Base-by-base conservation (phyloP, 2,113 vertebrate genomes). In the Benitochromis conjunctus region DNA sequence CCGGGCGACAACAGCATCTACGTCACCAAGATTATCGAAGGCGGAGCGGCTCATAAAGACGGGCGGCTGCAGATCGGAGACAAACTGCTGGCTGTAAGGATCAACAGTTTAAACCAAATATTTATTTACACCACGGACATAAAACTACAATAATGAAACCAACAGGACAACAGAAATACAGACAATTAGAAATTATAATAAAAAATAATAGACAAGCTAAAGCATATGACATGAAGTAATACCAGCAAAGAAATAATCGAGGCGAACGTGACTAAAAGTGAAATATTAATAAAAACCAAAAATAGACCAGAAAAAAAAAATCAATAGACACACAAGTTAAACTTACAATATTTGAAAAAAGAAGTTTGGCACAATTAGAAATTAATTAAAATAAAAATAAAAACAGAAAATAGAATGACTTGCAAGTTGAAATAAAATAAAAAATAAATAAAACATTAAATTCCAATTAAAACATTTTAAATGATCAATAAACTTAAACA, bases 1-100 rank as follows among this genome's bases (percentile, higher is more conserved):
- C 98, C 98, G 6, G 98, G 98, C 2, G 98, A 99, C 95, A 99
- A 99, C 96, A 98, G 99, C 95, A 99, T 99, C 95, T 99, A 99
- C 56, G 98, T 99, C 92, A 99, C 99, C 90, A 99, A 99, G 96
- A 97, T 99, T 89, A 99, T 99, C 3, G 99, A 99, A 95, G 98
- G 98, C 1, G 98, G 99, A 21, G 98, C 99, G 6, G 98, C 99
- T 3, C 99, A 99, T 87, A 99, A 98, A 94, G 99, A 99, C 82
- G 98, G 98, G 34, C 96, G 97, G 89, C 97, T 99, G 89, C 98
- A 99, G 93, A 99, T 99, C 53, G 99, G 99, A 94, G 99, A 99
- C 96, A 99, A 99, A 90, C 97, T 99, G 91, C 93, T 99, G 95
- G 98, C 98, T 84, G 98, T 99, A 93, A 98, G 98, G 71, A 41